phyloP scores from a whole-genome alignment of 1,140 invertebrate species.

The Heliconius eleuchia region DNA sequence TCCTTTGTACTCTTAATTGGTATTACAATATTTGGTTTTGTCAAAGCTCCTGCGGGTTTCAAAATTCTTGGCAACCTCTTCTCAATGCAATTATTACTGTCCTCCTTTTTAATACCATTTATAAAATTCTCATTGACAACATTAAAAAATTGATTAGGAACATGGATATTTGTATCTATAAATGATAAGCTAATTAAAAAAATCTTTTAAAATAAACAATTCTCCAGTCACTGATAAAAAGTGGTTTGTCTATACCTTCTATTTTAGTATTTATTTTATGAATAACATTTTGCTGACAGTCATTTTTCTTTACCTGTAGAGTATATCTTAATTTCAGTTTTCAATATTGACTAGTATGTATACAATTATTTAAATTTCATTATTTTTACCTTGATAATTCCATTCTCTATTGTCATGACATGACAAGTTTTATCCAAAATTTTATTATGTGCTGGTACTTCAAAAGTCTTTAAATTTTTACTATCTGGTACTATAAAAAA shows the following conservation, averaged over 20 bases:
- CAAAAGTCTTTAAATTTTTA: conserved; percentile 33
- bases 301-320: conserved; percentile 59
- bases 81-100: conserved; percentile 46
- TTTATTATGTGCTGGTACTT: conserved; percentile 37
- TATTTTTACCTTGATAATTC: conserved; percentile 65
- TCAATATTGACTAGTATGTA: not conserved
- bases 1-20: conserved; percentile 55
- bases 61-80: conserved; percentile 59
- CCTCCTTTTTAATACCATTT: conserved; percentile 46
- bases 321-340: conserved; percentile 8
- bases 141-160: conserved; percentile 58
- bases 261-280: conserved; percentile 15
- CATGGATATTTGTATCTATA: conserved; percentile 27
- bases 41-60: conserved; percentile 44
- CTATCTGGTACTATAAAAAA: conserved; percentile 35
- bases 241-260: conserved; percentile 40
- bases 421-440: conserved; percentile 55
- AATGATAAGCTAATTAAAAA: not conserved
- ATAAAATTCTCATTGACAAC: conserved; percentile 65
- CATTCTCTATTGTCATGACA: conserved; percentile 77
- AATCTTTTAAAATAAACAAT: not conserved
- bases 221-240: not conserved
- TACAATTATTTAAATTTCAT: not conserved
- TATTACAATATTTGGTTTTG: conserved; percentile 50
- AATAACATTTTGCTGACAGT: conserved; percentile 38